phyloP scores from a whole-genome alignment of 2,113 vertebrate species.

The Otolemur garnettii region DNA sequence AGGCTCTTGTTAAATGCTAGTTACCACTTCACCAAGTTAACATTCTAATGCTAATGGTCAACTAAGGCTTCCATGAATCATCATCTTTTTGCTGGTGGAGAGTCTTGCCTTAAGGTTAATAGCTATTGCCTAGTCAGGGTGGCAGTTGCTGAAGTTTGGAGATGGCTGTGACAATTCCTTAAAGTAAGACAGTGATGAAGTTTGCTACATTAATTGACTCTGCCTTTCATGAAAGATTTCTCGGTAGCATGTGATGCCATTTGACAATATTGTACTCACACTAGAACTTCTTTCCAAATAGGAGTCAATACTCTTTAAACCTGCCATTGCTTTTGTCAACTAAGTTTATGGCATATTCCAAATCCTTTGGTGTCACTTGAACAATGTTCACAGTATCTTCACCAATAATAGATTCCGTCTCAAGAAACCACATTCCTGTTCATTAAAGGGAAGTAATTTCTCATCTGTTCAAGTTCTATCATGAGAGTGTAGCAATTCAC shows the following conservation, averaged over 20 bases:
- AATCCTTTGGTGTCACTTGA: not conserved
- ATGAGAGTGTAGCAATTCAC: not conserved
- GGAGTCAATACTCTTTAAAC: not conserved
- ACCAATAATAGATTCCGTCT: not conserved
- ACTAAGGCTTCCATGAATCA: not conserved
- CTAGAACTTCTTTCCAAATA: not conserved
- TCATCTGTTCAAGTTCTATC: not conserved
- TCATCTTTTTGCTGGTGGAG: not conserved
- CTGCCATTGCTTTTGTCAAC: not conserved
- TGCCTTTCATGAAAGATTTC: not conserved
- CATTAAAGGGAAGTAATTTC: not conserved
- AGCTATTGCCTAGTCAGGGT: not conserved
- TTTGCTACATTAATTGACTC: not conserved
- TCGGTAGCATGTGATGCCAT: no score
- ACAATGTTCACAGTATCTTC: not conserved
- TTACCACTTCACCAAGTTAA: no score
- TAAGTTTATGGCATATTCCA: not conserved
- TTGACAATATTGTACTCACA: no score
- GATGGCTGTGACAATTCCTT: not conserved
- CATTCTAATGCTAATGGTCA: not conserved
- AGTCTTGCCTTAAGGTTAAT: not conserved
- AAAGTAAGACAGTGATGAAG: not conserved
- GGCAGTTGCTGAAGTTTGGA: not conserved
- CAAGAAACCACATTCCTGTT: not conserved
- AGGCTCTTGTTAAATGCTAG: no score